phyloP scores from a whole-genome alignment of 2,797 vertebrate genomes.

The Sus cebifrons region DNA sequence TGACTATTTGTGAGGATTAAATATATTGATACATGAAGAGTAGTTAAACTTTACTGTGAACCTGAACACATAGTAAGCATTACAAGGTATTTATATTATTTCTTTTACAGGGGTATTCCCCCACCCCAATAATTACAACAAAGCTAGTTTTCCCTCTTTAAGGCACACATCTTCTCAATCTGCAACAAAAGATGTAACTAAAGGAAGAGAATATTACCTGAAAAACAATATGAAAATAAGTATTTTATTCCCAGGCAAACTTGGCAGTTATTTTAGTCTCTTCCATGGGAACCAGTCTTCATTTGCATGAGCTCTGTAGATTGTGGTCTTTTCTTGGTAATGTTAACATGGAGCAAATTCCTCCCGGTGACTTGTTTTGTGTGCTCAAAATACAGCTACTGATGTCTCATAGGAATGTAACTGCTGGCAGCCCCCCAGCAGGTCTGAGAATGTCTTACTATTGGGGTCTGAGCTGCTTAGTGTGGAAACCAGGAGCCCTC shows the following conservation, averaged over 20 bases:
- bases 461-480: slow-evolving; percentile 37
- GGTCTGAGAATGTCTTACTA: background rate
- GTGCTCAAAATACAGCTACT: slow-evolving; percentile 43
- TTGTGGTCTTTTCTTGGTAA: slow-evolving; percentile 72
- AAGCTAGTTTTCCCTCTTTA: slow-evolving; percentile 44
- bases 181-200: background rate
- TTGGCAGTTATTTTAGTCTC: slow-evolving; percentile 60
- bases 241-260: slow-evolving; percentile 33
- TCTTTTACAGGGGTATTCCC: background rate
- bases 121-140: background rate
- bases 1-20: slow-evolving; percentile 19
- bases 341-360: slow-evolving; percentile 55
- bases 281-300: slow-evolving; percentile 66
- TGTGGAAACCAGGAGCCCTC: background rate
- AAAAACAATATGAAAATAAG: slow-evolving; percentile 35
- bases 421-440: background rate
- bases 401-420: background rate
- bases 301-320: slow-evolving; percentile 59
- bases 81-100: background rate
- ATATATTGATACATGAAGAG: background rate
- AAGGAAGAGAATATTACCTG: background rate
- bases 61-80: background rate
- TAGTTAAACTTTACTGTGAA: background rate
- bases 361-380: slow-evolving; percentile 68
- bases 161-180: background rate